A percentile compares a stretch with the other conserved stretches of the same genome.
Conservation (phyloP, 2,113 vertebrate species). For the Prietella phreatophila region DNA sequence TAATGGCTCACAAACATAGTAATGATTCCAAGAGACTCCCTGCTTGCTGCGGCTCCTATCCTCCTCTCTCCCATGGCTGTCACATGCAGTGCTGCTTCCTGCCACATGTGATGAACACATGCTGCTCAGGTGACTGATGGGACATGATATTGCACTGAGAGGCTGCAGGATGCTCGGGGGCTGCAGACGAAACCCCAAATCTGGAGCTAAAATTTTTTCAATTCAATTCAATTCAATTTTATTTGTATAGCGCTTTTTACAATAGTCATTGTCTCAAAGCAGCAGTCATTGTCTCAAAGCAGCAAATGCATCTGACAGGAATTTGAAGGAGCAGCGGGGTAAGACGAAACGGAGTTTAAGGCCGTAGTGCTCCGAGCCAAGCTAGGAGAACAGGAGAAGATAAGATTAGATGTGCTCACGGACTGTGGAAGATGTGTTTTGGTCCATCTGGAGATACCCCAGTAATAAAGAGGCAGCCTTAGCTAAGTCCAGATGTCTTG, state of each 20-base stretch:
- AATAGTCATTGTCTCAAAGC: too few relatives aligned
- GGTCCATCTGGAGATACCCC: background rate
- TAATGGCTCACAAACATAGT: slow-evolving; percentile 62
- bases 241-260: too few relatives aligned
- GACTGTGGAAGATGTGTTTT: slow-evolving; percentile 2
- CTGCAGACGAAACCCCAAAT: slow-evolving; percentile 1
- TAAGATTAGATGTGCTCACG: slow-evolving; percentile 14
- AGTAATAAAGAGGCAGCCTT: slow-evolving; percentile 2
- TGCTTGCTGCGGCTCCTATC: background rate
- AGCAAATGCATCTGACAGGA: slow-evolving; percentile 41
- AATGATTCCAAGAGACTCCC: slow-evolving; percentile 64
- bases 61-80: background rate
- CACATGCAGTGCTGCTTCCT: slow-evolving; percentile 23
- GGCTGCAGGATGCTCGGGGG: slow-evolving; percentile 23
- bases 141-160: slow-evolving; percentile 27
- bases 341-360: slow-evolving; percentile 32
- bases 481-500: background rate
- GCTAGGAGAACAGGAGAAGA: slow-evolving; percentile 17
- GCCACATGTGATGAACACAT: slow-evolving; percentile 27
- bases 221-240: too few relatives aligned
- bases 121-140: slow-evolving; percentile 32
- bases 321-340: slow-evolving; percentile 22
- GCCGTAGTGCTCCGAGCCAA: background rate
- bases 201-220: slow-evolving; percentile 40
- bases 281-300: too few relatives aligned